Percentiles rank a stretch among this genome's conserved stretches.
Evolutionary conservation across 2,797 vertebrate genomes (phyloP).

Genomic region (Epinephelus coioides): DNA sequence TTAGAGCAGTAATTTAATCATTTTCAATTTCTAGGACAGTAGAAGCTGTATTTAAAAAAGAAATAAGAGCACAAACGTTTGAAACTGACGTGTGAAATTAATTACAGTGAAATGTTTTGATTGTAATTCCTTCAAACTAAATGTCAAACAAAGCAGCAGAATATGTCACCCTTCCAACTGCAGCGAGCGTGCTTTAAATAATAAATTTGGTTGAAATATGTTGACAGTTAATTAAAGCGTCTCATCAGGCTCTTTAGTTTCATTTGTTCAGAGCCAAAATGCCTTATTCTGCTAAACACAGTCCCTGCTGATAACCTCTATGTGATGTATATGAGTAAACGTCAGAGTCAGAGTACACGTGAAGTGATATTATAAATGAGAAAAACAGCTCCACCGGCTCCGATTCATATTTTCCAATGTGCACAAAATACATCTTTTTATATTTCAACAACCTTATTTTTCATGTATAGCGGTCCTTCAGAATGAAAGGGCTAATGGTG

Average conservation of each 20-base stretch:
- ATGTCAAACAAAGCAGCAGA: neutral
- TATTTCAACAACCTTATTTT: conserved; percentile 5
- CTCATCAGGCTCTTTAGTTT: neutral
- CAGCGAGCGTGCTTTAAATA: neutral
- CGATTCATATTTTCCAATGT: neutral
- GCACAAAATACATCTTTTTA: conserved; percentile 6
- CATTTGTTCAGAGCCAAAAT: neutral
- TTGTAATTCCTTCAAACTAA: neutral
- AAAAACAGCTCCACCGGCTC: conserved; percentile 8
- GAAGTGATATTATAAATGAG: conserved; percentile 8
- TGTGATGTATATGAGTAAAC: neutral
- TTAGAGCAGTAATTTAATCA: neutral
- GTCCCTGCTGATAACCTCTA: neutral
- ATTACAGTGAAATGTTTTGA: neutral
- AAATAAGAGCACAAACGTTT: neutral
- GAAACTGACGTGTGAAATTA: neutral
- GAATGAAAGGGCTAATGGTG: conserved; percentile 26
- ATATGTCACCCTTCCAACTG: neutral
- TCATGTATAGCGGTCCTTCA: conserved; percentile 2
- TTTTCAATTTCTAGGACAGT: neutral
- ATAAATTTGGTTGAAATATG: neutral
- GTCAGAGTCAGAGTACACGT: neutral
- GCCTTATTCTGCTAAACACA: neutral
- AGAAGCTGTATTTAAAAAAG: neutral
- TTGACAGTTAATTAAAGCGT: neutral